Percentiles rank a stretch among this genome's conserved stretches.
Conservation (phyloP, 2,888 invertebrate species). For the Spatulosminthurus flaviceps region DNA sequence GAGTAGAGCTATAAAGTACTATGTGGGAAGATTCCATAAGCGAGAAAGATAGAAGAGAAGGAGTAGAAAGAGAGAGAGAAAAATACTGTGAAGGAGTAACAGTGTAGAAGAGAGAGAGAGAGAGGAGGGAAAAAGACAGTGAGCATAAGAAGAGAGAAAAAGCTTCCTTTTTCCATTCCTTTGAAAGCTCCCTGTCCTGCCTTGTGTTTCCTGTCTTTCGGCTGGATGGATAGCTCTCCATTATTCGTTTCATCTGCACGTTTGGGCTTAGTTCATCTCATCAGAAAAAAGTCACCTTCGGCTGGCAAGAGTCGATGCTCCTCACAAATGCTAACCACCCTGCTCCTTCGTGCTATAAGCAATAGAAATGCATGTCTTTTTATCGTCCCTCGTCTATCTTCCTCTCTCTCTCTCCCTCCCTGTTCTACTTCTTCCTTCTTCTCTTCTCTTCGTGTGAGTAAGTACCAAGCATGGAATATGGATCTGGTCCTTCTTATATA, state of each 20-base stretch:
- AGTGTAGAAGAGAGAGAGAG: too few species aligned
- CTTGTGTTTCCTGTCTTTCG: constrained; percentile 56
- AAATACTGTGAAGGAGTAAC: neutral
- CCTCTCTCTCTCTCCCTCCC: too few species aligned
- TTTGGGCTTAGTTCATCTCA: constrained; percentile 54
- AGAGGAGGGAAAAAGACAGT: neutral
- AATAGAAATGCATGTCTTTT: constrained; percentile 3
- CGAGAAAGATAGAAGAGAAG: neutral
- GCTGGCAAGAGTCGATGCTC: constrained; percentile 21
- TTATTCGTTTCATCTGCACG: constrained; percentile 58
- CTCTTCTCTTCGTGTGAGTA: neutral
- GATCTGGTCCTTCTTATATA: neutral
- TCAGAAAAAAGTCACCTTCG: constrained; percentile 49
- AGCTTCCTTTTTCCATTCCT: constrained; percentile 47
- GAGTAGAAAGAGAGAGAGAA: neutral
- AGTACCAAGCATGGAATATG: neutral
- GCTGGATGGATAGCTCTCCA: constrained; percentile 57
- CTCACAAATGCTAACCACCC: constrained; percentile 11
- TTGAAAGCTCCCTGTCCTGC: constrained; percentile 49
- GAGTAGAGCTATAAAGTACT: too few species aligned
- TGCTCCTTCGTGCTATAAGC: neutral
- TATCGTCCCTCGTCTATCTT: constrained; percentile 10
- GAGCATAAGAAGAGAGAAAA: neutral
- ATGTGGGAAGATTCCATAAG: constrained; percentile 25
- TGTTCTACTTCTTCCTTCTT: neutral